Evolutionary conservation across 2,888 invertebrate genomes (phyloP).

Genomic region (Byasa hedistus): DNA sequence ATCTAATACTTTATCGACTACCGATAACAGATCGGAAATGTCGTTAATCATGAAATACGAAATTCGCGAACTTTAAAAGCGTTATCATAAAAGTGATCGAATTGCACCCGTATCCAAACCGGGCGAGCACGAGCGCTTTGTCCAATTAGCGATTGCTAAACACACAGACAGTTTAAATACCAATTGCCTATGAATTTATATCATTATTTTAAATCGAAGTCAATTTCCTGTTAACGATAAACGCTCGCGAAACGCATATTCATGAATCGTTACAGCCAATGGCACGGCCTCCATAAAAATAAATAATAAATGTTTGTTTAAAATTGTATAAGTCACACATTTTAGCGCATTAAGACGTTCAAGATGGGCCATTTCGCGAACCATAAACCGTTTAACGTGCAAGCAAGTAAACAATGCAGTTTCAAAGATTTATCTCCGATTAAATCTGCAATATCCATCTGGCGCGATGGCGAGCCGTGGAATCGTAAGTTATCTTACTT

Average conservation of each 20-base stretch:
- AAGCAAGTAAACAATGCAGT: slow-evolving; percentile 49
- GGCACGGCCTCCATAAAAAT: slow-evolving; percentile 19
- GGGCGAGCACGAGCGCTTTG: slow-evolving; percentile 45
- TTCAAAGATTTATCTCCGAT: slow-evolving; percentile 51
- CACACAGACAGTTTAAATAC: slow-evolving; percentile 39
- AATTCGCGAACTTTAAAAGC: slow-evolving; percentile 10
- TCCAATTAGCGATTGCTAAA: slow-evolving; percentile 53
- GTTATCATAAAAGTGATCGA: slow-evolving; percentile 38
- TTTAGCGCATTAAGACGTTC: slow-evolving; percentile 27
- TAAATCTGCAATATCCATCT: slow-evolving; percentile 48
- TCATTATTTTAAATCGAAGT: slow-evolving; percentile 34
- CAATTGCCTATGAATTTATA: slow-evolving; percentile 38
- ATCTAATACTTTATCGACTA: slow-evolving; percentile 19
- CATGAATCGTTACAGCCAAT: slow-evolving; percentile 32
- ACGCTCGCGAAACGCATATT: slow-evolving; percentile 27
- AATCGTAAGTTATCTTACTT: slow-evolving; percentile 27
- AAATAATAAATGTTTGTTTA: slow-evolving; percentile 14
- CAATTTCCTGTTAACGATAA: slow-evolving; percentile 38
- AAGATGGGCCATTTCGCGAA: slow-evolving; percentile 31
- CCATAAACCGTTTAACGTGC: slow-evolving; percentile 36
- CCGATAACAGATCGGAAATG: slow-evolving; percentile 15
- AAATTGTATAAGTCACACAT: slow-evolving; percentile 17
- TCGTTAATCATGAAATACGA: slow-evolving; percentile 20
- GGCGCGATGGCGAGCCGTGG: slow-evolving; percentile 31
- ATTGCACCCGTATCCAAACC: slow-evolving; percentile 45